Conservation (phyloP, 1,140 invertebrate species). For the Caerostris extrusa region DNA sequence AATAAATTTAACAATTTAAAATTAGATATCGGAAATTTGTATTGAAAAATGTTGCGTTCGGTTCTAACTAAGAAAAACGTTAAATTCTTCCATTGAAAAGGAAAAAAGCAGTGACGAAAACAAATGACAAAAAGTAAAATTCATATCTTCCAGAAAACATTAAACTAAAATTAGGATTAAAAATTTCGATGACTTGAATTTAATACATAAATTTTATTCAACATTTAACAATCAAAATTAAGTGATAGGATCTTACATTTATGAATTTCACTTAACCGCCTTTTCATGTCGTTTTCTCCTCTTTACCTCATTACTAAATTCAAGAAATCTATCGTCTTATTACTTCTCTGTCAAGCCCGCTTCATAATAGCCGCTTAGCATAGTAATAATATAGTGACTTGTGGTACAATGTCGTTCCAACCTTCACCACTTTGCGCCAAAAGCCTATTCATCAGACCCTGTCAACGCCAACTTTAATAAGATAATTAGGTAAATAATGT, state of each 20-base stretch:
- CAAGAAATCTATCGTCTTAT: constrained; percentile 2
- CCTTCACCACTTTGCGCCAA: neutral
- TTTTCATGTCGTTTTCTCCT: neutral
- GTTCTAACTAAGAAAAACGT: no score
- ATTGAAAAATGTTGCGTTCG: no score
- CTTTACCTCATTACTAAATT: neutral
- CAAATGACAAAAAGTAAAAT: no score
- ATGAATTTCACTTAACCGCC: neutral
- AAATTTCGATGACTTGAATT: no score
- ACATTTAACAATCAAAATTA: neutral
- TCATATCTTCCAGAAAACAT: no score
- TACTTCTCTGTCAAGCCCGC: neutral
- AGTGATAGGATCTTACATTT: neutral
- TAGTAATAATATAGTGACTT: constrained; percentile 42
- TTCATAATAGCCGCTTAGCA: constrained; percentile 24
- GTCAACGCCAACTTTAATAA: constrained; percentile 65
- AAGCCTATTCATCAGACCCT: neutral
- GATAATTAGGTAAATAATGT: constrained; percentile 65
- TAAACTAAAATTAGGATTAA: no score
- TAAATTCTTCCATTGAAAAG: no score
- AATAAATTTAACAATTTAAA: no score
- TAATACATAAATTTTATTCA: neutral
- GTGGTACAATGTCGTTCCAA: constrained; percentile 19
- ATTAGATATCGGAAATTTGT: no score
- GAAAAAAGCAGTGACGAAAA: no score